phyloP scores from a whole-genome alignment of 2,888 invertebrate genomes.

The Dasysyrphus albostriatus region DNA sequence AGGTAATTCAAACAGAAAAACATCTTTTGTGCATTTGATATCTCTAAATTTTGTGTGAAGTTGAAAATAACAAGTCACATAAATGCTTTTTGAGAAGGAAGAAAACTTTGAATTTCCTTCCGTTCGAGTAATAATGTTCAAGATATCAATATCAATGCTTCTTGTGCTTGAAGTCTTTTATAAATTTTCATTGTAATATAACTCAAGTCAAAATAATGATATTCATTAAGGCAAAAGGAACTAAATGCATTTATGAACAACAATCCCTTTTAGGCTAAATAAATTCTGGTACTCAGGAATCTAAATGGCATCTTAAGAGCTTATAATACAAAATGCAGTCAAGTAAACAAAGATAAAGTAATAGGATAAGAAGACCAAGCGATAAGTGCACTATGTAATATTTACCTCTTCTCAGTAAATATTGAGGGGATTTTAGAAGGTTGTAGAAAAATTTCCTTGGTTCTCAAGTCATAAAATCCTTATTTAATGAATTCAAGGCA shows the following conservation, averaged over 20 bases:
- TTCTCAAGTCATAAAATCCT: not conserved
- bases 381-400: constrained; percentile 4
- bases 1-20: not conserved
- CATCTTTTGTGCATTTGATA: not conserved
- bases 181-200: not conserved
- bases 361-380: not conserved
- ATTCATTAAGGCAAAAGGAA: not conserved
- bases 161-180: not conserved
- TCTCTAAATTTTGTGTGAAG: not conserved
- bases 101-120: not conserved
- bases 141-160: not conserved
- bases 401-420: not conserved
- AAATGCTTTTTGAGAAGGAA: not conserved
- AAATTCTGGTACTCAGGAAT: not conserved
- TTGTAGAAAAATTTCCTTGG: not conserved
- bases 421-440: not conserved
- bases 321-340: not conserved
- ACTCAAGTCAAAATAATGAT: not conserved
- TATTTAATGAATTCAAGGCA: not conserved
- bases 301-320: not conserved
- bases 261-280: not conserved
- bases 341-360: constrained; percentile 3
- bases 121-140: not conserved
- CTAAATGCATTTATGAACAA: not conserved
- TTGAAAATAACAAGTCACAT: not conserved